Conservation (phyloP, 2,888 invertebrate species). For the Cataglyphis cursor region DNA sequence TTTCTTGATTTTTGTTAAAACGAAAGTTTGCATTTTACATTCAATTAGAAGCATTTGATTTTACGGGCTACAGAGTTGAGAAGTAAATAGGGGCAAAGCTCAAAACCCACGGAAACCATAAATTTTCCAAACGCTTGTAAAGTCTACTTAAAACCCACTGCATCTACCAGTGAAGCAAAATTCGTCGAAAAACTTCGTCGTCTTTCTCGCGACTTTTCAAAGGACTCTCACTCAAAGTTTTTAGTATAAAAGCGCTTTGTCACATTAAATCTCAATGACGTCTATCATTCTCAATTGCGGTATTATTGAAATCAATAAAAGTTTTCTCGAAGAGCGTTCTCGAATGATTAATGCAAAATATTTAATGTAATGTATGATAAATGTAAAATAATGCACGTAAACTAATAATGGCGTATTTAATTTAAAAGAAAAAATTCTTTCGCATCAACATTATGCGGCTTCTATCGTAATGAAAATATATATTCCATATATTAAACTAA, state of each 20-base stretch:
- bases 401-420: neutral
- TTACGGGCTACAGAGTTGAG: neutral
- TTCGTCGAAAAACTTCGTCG: neutral
- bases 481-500: neutral
- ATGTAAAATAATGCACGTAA: too few species aligned
- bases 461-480: neutral
- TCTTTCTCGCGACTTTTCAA: constrained; percentile 12
- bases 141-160: constrained; percentile 27
- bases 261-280: neutral
- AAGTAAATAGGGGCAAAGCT: neutral
- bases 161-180: neutral
- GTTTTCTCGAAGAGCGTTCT: neutral
- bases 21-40: neutral
- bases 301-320: neutral
- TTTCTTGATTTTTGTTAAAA: neutral
- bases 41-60: constrained; percentile 31
- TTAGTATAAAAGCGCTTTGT: neutral
- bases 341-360: constrained; percentile 13
- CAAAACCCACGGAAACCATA: neutral
- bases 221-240: neutral
- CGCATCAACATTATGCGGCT: neutral
- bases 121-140: constrained; percentile 20
- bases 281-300: constrained; percentile 7
- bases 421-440: neutral
- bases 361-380: too few species aligned